These are phyloP conservation scores for Varecia variegata DNA, from an alignment of 2,797 vertebrate genomes.

Conservation along the genomic window DNA sequence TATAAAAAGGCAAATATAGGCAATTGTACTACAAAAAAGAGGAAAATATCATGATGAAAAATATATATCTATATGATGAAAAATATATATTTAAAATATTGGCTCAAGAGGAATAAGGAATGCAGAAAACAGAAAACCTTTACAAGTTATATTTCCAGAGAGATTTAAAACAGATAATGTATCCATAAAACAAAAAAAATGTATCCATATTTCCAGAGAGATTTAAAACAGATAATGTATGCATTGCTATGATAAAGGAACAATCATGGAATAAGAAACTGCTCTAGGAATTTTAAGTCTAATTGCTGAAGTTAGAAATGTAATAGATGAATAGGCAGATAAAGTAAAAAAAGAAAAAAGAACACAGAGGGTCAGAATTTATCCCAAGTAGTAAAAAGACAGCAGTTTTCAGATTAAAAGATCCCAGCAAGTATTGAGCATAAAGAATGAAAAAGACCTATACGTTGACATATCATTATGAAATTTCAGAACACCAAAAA, in stretches of 20 bases:
- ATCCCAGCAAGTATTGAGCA: neutral
- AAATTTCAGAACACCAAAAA: neutral
- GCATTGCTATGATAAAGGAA: neutral
- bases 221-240: neutral
- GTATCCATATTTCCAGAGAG: neutral
- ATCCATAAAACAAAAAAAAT: too few species aligned
- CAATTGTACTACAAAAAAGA: neutral
- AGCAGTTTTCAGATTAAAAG: neutral
- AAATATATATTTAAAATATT: neutral
- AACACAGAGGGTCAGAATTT: neutral
- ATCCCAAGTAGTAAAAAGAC: neutral
- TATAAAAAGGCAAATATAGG: neutral
- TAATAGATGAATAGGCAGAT: neutral
- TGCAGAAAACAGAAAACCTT: neutral
- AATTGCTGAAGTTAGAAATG: neutral
- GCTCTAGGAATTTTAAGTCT: neutral
- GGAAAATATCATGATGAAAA: neutral
- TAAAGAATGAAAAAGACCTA: neutral
- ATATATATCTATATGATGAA: too few species aligned
- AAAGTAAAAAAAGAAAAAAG: neutral
- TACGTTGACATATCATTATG: neutral
- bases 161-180: too few species aligned
- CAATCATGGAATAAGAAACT: neutral
- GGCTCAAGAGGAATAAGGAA: neutral
- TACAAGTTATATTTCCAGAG: too few species aligned